phyloP scores from a whole-genome alignment of 1,140 invertebrate genomes.

The Archegozetes longisetosus region DNA sequence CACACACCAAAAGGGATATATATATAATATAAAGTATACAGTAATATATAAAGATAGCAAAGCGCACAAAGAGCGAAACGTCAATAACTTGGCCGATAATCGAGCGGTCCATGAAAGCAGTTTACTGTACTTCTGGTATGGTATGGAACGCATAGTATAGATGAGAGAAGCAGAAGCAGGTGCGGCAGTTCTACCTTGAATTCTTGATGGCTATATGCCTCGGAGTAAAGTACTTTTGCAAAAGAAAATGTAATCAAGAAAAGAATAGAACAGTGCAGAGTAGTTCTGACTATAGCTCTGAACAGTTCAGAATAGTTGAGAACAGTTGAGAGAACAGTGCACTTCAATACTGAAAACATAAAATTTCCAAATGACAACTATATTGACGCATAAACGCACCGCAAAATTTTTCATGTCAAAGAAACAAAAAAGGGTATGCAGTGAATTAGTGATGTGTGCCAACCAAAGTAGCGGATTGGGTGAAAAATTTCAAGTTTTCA shows the following conservation, averaged over 20 bases:
- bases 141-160: neutral
- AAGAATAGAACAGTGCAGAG: neutral
- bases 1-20: neutral
- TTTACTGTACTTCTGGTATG: neutral
- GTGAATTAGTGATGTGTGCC: neutral
- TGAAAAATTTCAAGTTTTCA: too few species aligned
- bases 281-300: neutral
- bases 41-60: neutral
- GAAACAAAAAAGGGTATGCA: neutral
- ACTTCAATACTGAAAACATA: neutral
- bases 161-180: neutral
- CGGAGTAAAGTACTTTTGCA: neutral
- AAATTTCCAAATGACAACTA: neutral
- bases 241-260: neutral
- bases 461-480: neutral
- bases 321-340: neutral
- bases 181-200: neutral
- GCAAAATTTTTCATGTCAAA: neutral
- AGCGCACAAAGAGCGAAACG: neutral
- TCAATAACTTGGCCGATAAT: neutral
- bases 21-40: neutral
- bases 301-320: neutral
- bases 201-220: neutral
- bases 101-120: neutral
- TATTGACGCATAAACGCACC: neutral